Base-by-base conservation (phyloP, 2,797 vertebrate genomes). In the Macrochelys suwanniensis region DNA sequence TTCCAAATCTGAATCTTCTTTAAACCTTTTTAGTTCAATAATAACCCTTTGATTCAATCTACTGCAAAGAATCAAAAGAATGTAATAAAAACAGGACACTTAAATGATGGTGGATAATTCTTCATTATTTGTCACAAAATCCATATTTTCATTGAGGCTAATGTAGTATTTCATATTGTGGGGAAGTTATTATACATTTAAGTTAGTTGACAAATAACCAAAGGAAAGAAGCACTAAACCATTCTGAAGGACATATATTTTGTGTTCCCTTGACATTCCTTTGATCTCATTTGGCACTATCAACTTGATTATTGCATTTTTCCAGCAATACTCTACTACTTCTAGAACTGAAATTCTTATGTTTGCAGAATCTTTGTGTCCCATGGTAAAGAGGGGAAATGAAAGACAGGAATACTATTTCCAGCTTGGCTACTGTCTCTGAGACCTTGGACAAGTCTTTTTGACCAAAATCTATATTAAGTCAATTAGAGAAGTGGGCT, bases 261-360 rank as follows among this genome's bases (percentile, higher is more conserved):
- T 90, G 68, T 83, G 45, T 92, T 51, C 89, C 28, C 80, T 49
- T 21, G 79, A 59, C 10, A 21, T 90, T 92, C 21, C 82, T 95
- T 94, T 93, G 68, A 71, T 92, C 28, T 65, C 51, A 88, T 26
- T 85, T 92, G 56, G 84, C 51, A 19, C 4, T 92, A 37, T 4
- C 47, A 54, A 1, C 65, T 92, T 90, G 51, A 51, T 91, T 74
- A 23, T 54, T 83, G 2, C 57, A 21, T n/a, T 50, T 94, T 86
- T 8, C 76, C 31, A 93, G 47, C 91, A 95, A 84, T 95, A 76
- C 13, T 88, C 89, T 31, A 31, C 11, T 89, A 9, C 56, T 79
- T 90, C 37, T 87, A 25, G 37, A 42, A 74, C 37, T 74, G 68
- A 74, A 74, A 74, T 74, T 23, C 37, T 74, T 74, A 23, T 42